Evolutionary conservation across 2,113 vertebrate genomes (phyloP), one percentile per base, ranked within the genome.

Genomic region (Ondatra zibethicus): DNA sequence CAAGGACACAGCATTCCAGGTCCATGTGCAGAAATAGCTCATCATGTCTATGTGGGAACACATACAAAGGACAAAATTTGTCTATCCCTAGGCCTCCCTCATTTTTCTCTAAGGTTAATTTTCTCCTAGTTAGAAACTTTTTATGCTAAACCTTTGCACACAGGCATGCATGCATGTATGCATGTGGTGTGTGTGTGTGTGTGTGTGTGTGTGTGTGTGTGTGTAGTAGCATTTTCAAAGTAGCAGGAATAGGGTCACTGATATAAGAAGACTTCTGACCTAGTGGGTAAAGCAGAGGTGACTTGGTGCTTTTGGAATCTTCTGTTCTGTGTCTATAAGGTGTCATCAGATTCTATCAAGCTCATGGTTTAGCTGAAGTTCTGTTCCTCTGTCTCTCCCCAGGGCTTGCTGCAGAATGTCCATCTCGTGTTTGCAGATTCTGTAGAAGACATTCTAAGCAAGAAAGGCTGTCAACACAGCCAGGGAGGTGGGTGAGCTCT

Each of bases 321-420:
- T 3, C 1, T 10, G 1, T 4, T 19, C 13, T 29, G 6, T 1
- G 0, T 10, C 0, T 75, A 2, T 21, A 7, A 7, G 23, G 5
- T 6, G 7, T 1, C 3, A 0, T 7, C n/a, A 42, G 21, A 14
- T 33, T 14, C 21, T 39, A 0, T 2, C 11, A 1, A 2, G 19
- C 0, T 0, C 13, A 1, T 1, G 39, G 7, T 1, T 7, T 8
- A 14, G 1, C 29, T 52, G 3, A 7, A 2, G 13, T 4, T 47
- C 52, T 23, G 0, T 1, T 39, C 39, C 11, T 77, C 33, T 68
- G 47, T 55, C 5, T 11, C 6, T 58, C 97, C 97, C 61, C 98
- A 99, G 99, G 99, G 99, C 75, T 98, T 99, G 97, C 98, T 99
- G 94, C 99, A 99, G 98, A 99, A 99, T 88, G 98, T 99, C 92